Percentiles rank a stretch among this genome's conserved stretches.
Evolutionary conservation across 2,113 vertebrate genomes (phyloP).

Genomic region (Lycocorax pyrrhopterus): DNA sequence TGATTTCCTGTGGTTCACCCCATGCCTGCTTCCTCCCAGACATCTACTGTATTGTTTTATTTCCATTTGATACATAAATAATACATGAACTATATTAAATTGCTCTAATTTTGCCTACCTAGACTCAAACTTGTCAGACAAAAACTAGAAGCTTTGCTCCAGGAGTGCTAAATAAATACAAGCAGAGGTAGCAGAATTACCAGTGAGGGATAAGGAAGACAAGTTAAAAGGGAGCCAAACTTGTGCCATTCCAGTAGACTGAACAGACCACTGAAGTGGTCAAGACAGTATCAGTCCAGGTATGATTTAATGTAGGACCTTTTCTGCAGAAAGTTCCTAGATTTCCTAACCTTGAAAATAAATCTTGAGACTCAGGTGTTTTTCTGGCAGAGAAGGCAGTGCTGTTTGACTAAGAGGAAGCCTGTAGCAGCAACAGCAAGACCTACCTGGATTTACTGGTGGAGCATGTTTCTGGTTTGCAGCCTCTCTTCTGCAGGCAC

Average conservation of each 20-base stretch:
- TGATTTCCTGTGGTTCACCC: not conserved
- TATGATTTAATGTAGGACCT: not conserved
- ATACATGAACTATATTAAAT: not conserved
- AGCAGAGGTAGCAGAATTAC: not conserved
- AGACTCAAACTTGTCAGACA: not conserved
- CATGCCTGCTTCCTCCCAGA: not conserved
- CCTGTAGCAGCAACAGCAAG: not conserved
- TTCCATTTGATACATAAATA: not conserved
- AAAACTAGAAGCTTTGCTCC: not conserved
- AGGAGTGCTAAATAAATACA: not conserved
- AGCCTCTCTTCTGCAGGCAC: not conserved
- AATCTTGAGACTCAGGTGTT: not conserved
- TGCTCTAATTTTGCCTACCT: not conserved
- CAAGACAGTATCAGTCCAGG: not conserved
- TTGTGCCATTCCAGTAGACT: not conserved
- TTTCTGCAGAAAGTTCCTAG: not conserved
- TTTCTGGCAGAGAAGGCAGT: not conserved
- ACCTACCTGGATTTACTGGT: not conserved
- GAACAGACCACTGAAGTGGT: not conserved
- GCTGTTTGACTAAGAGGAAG: not conserved
- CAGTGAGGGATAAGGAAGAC: not conserved
- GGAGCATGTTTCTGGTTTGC: not conserved
- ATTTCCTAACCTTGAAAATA: not conserved
- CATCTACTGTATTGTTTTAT: not conserved
- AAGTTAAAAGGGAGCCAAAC: not conserved